Conservation (phyloP, 2,888 invertebrate genomes). For the Rotaria sp. region DNA sequence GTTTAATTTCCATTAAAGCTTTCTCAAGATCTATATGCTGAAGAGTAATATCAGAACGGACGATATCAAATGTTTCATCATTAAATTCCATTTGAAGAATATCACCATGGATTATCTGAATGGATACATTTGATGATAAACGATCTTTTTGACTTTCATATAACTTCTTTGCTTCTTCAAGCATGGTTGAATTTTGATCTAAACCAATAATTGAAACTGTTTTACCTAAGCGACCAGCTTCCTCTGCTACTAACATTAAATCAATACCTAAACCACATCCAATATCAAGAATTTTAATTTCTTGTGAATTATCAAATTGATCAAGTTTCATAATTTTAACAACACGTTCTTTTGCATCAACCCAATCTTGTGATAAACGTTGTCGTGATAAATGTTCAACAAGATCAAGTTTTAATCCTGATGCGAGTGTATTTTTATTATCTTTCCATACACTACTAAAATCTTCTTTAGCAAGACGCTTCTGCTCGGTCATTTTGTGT, state of each 20-base stretch:
- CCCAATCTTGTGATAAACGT: neutral
- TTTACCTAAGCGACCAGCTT: neutral
- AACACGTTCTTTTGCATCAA: neutral
- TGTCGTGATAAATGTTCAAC: neutral
- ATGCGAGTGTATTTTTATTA: neutral
- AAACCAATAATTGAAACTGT: neutral
- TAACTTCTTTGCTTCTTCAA: neutral
- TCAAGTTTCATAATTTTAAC: constrained; percentile 1
- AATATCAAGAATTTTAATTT: constrained; percentile 22
- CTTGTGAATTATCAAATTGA: neutral
- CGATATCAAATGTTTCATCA: constrained; percentile 3
- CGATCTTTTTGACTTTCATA: neutral
- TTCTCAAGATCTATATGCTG: neutral
- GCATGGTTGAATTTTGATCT: neutral
- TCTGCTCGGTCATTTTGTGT: neutral
- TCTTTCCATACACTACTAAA: constrained; percentile 20
- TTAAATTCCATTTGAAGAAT: neutral
- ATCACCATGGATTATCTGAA: neutral
- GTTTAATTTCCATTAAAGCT: neutral
- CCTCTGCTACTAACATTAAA: neutral
- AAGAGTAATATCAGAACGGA: neutral
- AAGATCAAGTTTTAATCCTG: neutral
- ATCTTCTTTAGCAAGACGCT: neutral
- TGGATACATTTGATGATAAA: neutral
- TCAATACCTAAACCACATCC: constrained; percentile 8